These are phyloP conservation scores for Telmatochromis sp. DNA, from an alignment of 2,113 vertebrate genomes.

Conservation along the genomic window DNA sequence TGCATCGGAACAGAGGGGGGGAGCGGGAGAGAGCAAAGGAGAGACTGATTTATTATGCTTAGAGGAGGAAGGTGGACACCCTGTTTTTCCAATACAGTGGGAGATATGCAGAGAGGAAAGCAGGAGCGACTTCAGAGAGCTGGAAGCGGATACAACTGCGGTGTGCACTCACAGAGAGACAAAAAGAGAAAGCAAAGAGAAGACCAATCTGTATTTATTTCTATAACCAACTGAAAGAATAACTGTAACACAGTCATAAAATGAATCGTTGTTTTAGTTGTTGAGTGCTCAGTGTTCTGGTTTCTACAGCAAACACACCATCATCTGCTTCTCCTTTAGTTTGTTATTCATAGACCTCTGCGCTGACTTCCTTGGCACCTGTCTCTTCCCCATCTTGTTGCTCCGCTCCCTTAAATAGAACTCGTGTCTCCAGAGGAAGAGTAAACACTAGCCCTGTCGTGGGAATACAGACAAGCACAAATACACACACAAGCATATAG, in stretches of 20 bases:
- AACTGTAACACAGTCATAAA: neutral
- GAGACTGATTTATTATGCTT: constrained; percentile 26
- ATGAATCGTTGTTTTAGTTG: neutral
- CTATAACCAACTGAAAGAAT: neutral
- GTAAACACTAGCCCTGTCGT: constrained; percentile 56
- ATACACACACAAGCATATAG: neutral
- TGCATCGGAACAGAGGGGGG: neutral
- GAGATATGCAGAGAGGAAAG: neutral
- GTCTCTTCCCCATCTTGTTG: constrained; percentile 54
- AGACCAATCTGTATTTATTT: neutral
- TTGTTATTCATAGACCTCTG: constrained; percentile 58
- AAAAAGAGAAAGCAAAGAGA: neutral
- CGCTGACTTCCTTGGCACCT: constrained; percentile 67
- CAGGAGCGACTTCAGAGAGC: neutral
- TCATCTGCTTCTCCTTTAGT: constrained; percentile 28
- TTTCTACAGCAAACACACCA: neutral
- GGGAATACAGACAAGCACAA: constrained; percentile 45
- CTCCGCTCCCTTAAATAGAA: constrained; percentile 65
- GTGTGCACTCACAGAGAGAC: neutral
- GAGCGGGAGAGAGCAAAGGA: neutral
- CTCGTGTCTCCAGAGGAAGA: constrained; percentile 57
- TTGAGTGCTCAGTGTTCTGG: neutral
- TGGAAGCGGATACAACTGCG: neutral
- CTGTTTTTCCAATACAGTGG: neutral
- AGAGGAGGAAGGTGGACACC: neutral